Conservation (phyloP, 1,140 invertebrate species). For the Orchestia grillus region DNA sequence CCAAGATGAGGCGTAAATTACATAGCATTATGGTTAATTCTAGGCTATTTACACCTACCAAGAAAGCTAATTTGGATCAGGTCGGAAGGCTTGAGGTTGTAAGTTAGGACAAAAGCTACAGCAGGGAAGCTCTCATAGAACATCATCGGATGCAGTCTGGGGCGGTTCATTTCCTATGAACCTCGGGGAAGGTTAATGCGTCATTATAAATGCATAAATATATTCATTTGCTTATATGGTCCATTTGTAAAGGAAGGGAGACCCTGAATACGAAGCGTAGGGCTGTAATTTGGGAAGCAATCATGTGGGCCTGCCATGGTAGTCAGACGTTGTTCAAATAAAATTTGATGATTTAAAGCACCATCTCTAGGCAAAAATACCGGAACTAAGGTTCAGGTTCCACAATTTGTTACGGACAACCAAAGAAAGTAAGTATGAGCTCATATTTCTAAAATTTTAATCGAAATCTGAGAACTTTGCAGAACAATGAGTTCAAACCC, state of each 20-base stretch:
- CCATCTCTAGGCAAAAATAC: background rate
- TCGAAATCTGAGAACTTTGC: background rate
- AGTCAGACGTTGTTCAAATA: background rate
- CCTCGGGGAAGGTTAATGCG: constrained; percentile 21
- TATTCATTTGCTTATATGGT: background rate
- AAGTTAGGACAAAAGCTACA: constrained; percentile 12
- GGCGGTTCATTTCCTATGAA: constrained; percentile 44
- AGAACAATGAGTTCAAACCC: background rate
- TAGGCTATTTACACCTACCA: constrained; percentile 30
- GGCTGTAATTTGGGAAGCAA: background rate
- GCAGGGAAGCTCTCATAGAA: background rate
- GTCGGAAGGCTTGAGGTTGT: constrained; percentile 33
- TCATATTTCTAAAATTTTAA: background rate
- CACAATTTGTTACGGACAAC: background rate
- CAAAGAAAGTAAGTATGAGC: background rate
- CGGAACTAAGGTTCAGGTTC: constrained; percentile 6
- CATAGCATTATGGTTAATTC: constrained; percentile 20
- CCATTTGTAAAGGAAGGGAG: background rate
- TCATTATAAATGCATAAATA: constrained; percentile 35
- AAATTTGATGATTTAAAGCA: background rate
- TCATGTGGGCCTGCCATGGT: background rate
- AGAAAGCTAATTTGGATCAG: background rate
- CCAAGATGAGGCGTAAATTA: constrained; percentile 30
- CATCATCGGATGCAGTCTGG: constrained; percentile 2
- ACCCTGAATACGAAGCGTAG: background rate